Evolutionary conservation across 2,888 invertebrate genomes (phyloP).

Genomic region (Syritta pipiens): DNA sequence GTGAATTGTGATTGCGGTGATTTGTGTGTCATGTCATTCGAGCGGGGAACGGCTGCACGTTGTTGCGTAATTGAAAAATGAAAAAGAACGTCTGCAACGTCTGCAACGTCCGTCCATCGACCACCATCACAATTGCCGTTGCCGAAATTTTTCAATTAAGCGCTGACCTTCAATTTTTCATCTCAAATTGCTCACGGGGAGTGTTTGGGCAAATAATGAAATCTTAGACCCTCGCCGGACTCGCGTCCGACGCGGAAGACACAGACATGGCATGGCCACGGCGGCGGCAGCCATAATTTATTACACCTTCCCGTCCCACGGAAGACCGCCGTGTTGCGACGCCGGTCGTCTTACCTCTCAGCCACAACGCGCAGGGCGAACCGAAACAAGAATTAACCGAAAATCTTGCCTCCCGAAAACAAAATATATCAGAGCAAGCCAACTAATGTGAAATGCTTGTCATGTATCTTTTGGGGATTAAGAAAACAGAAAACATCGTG

Average conservation of each 20-base stretch:
- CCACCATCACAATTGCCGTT: too few species aligned
- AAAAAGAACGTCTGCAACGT: slow-evolving; percentile 41
- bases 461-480: slow-evolving; percentile 65
- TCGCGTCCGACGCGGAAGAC: background rate
- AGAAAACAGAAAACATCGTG: slow-evolving; percentile 44
- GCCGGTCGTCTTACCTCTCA: too few species aligned
- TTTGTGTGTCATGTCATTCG: slow-evolving; percentile 50
- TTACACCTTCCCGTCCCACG: slow-evolving; percentile 48
- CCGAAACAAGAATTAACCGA: slow-evolving; percentile 53
- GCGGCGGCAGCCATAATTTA: slow-evolving; percentile 46
- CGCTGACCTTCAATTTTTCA: slow-evolving; percentile 64
- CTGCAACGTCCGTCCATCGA: slow-evolving; percentile 30
- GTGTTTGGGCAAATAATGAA: slow-evolving; percentile 72
- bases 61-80: slow-evolving; percentile 43
- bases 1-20: slow-evolving; percentile 55
- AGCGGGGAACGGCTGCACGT: background rate
- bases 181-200: slow-evolving; percentile 51
- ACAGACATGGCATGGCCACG: background rate
- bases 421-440: slow-evolving; percentile 54
- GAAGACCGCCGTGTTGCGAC: background rate
- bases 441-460: slow-evolving; percentile 70
- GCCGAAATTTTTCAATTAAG: slow-evolving; percentile 67
- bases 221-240: slow-evolving; percentile 71
- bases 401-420: slow-evolving; percentile 53
- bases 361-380: too few species aligned